phyloP scores from a whole-genome alignment of 2,888 invertebrate genomes.

The Zhuqinia jingwanae region DNA sequence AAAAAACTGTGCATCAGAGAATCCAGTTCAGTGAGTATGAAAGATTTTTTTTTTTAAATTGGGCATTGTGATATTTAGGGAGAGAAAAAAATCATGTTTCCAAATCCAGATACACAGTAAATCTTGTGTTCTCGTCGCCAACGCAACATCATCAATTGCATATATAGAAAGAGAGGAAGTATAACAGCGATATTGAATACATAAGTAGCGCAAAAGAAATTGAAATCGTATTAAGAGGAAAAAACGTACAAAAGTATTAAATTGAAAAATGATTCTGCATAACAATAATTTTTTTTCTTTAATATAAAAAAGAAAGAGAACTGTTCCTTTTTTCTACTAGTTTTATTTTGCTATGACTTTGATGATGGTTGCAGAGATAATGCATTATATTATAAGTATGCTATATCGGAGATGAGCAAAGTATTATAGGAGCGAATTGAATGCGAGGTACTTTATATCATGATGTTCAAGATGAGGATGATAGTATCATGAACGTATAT shows the following conservation, averaged over 20 bases:
- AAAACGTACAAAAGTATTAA: conserved; percentile 46
- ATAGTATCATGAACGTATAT: conserved; percentile 30
- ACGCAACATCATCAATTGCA: too few species aligned
- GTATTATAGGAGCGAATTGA: conserved; percentile 23
- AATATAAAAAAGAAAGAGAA: too few species aligned
- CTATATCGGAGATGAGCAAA: conserved; percentile 4
- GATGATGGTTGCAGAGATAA: conserved; percentile 7
- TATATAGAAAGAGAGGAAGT: too few species aligned
- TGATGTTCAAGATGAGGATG: too few species aligned
- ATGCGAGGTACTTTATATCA: conserved; percentile 4
- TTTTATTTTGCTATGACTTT: conserved; percentile 24
- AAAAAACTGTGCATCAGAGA: background rate
- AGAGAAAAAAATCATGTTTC: conserved; percentile 56
- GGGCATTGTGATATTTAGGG: conserved; percentile 31
- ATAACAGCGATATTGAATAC: conserved; percentile 7
- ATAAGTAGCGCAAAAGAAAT: too few species aligned
- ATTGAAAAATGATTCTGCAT: conserved; percentile 68
- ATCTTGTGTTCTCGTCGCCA: conserved; percentile 45
- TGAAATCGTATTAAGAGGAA: conserved; percentile 45
- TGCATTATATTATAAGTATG: background rate
- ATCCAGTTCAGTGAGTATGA: background rate
- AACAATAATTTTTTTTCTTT: conserved; percentile 36
- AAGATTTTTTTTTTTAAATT: too few species aligned
- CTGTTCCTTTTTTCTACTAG: conserved; percentile 29
- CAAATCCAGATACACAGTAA: conserved; percentile 51